A percentile compares a stretch with the other conserved stretches of the same genome.
phyloP scores from a whole-genome alignment of 2,888 invertebrate genomes.

The Petrolisthes manimaculis region DNA sequence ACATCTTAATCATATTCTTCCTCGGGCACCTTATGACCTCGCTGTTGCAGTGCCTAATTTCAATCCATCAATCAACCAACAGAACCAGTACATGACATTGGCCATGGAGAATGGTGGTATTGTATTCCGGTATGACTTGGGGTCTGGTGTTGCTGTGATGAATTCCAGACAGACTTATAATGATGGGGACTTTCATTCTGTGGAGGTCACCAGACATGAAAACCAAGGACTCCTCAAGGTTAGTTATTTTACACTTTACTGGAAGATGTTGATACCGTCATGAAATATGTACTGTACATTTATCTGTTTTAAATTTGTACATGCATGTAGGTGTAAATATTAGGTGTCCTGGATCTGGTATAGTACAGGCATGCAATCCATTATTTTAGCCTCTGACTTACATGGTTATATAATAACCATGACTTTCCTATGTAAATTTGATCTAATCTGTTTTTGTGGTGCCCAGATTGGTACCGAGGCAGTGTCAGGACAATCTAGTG shows the following conservation, averaged over 20 bases:
- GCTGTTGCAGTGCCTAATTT: too few relatives aligned
- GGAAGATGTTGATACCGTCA: background rate
- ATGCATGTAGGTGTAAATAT: background rate
- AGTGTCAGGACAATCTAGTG: slow-evolving; percentile 69
- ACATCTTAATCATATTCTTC: too few relatives aligned
- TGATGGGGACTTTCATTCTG: slow-evolving; percentile 91
- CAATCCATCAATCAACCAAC: background rate
- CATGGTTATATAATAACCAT: too few relatives aligned
- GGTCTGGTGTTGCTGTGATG: slow-evolving; percentile 76
- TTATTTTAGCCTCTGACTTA: too few relatives aligned
- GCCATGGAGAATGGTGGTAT: slow-evolving; percentile 70
- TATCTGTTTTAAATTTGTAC: too few relatives aligned
- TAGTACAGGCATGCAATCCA: too few relatives aligned
- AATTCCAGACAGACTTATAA: slow-evolving; percentile 79
- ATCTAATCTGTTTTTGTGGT: background rate
- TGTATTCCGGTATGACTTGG: slow-evolving; percentile 74
- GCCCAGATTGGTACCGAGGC: slow-evolving; percentile 60
- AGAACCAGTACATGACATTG: slow-evolving; percentile 65
- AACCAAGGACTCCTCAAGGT: slow-evolving; percentile 79
- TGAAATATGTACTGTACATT: too few relatives aligned
- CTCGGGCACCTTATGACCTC: too few relatives aligned
- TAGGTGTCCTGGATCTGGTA: too few relatives aligned
- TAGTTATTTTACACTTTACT: background rate
- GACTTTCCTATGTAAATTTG: too few relatives aligned
- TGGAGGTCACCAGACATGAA: slow-evolving; percentile 81